Base-by-base conservation (phyloP, 2,797 vertebrate genomes). In the Cephalopachus bancanus region DNA sequence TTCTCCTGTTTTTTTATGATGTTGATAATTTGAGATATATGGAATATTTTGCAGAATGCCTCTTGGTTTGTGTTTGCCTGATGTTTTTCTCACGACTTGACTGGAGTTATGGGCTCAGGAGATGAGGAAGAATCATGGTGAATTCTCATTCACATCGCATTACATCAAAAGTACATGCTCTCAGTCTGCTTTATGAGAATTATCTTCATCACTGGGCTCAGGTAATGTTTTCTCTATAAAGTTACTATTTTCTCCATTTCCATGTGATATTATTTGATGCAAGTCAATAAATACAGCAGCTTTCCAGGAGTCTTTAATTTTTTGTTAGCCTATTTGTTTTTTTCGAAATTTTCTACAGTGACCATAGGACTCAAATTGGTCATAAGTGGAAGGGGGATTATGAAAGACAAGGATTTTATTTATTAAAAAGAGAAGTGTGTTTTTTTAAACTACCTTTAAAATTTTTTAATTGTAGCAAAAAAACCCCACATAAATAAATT, bases 291-390 rank as follows among this genome's bases (percentile, higher is more conserved):
- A 7, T 75, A 7, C 22, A 83, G 11, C 20, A 15, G 3, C 11
- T 15, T 15, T 67, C 12, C 28, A 57, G 15, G 60, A 22, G 12
- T 44, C 24, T 75, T 37, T n/a, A 20, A 44, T 55, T 72, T 69
- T 91, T 57, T 49, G 14, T 69, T 81, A 65, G 60, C 14, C 24
- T 60, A 72, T 79, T 72, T 28, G 65, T 85, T 79, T 33, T 55
- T 80, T 94, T 94, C 20, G 10, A 79, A 71, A 30, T 79, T 53
- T 91, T 71, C 51, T 72, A 72, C 49, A 91, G 9, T 22, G 51
- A 12, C 74, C 62, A 62, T 53, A 79, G 10, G 26, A 28, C 78
- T 71, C 64, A 11, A 1, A 4, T 28, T 37, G 16, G 11, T 62
- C 44, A 30, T 62, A 19, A 89, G 55, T 51, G 53, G 57, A 26